phyloP scores from a whole-genome alignment of 2,113 vertebrate genomes.

The Cervus canadensis region DNA sequence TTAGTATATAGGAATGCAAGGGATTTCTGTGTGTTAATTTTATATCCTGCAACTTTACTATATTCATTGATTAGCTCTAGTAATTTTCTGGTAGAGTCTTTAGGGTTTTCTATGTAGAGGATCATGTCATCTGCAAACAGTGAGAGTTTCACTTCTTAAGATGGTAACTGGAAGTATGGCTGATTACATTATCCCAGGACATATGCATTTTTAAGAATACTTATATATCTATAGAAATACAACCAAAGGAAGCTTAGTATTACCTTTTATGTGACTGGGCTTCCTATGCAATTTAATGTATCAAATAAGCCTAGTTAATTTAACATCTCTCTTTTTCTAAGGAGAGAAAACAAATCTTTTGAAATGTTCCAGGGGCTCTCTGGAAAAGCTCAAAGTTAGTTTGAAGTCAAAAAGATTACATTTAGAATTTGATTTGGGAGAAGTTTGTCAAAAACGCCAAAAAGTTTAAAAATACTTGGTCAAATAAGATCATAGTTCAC shows the following conservation, averaged over 20 bases:
- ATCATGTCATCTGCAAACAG: no score
- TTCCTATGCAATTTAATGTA: background rate
- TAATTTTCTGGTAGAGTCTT: no score
- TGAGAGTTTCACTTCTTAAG: no score
- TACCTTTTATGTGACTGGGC: background rate
- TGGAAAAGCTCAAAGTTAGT: background rate
- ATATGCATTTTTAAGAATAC: background rate
- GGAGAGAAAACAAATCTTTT: background rate
- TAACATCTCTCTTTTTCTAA: background rate
- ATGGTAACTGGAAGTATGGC: background rate
- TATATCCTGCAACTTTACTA: no score
- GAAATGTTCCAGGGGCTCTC: background rate
- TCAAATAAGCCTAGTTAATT: background rate
- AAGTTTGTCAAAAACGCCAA: background rate
- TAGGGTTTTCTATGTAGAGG: no score
- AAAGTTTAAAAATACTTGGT: background rate
- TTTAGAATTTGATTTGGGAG: background rate
- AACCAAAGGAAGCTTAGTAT: background rate
- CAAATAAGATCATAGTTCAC: background rate
- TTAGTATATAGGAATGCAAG: no score
- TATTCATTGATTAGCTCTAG: no score
- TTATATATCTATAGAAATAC: background rate
- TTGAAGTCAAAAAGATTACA: background rate
- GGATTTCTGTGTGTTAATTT: no score
- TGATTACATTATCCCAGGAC: background rate